Percentiles rank a stretch among this genome's conserved stretches.
Evolutionary conservation across 2,888 invertebrate genomes (phyloP).

Genomic region (Drosophila demipolita): DNA sequence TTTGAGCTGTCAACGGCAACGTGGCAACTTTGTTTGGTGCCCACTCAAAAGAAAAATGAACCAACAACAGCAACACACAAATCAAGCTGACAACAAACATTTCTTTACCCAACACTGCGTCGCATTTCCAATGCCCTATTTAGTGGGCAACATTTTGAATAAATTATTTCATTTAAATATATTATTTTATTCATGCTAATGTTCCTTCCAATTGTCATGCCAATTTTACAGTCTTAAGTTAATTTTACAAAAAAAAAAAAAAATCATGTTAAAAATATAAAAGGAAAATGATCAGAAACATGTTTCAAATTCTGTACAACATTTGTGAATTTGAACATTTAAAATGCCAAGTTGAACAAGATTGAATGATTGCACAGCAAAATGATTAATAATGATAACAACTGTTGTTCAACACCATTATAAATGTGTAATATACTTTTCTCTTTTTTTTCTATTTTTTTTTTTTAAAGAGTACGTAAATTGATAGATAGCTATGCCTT

Average conservation of each 20-base stretch:
- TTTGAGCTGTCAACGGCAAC: constrained; percentile 69
- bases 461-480: background rate
- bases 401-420: background rate
- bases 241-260: background rate
- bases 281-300: background rate
- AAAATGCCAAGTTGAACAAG: background rate
- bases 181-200: background rate
- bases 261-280: background rate
- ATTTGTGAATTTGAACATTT: background rate
- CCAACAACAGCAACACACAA: constrained; percentile 55
- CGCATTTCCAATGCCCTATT: constrained; percentile 31
- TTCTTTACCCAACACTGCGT: background rate
- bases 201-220: background rate
- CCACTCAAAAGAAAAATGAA: constrained; percentile 50
- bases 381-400: background rate
- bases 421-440: background rate
- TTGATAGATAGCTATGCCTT: background rate
- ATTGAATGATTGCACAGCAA: background rate
- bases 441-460: too few relatives aligned
- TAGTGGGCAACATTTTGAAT: background rate
- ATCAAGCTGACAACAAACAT: constrained; percentile 43
- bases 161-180: background rate
- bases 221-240: background rate
- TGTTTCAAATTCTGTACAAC: background rate
- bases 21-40: constrained; percentile 63